A percentile compares a stretch with the other conserved stretches of the same genome.
Conservation (phyloP, 2,113 vertebrate species). For the Brachypteracias leptosomus region DNA sequence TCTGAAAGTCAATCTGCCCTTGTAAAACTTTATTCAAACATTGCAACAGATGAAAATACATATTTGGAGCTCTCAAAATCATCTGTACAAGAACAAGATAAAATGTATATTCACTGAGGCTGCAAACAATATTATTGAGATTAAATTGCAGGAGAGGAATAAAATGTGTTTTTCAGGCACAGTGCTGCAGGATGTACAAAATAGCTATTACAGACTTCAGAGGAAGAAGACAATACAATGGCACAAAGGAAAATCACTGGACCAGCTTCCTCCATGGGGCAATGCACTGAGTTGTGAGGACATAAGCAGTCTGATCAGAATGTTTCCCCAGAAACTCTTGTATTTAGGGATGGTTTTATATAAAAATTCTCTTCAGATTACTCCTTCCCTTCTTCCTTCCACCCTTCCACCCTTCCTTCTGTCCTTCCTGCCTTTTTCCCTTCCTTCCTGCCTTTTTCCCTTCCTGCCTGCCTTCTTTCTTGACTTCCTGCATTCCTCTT, state of each 20-base stretch:
- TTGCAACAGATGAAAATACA: neutral
- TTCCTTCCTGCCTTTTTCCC: accelerated
- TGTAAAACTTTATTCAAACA: slow-evolving; percentile 47
- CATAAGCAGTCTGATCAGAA: neutral
- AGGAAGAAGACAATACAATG: neutral
- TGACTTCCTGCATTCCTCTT: neutral
- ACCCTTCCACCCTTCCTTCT: accelerated
- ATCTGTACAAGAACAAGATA: neutral
- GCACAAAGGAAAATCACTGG: neutral
- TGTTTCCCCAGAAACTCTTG: neutral
- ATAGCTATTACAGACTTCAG: neutral
- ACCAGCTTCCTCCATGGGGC: neutral
- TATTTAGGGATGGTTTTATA: neutral
- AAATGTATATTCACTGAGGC: neutral
- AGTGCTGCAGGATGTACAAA: neutral
- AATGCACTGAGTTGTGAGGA: neutral
- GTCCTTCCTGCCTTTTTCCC: too few relatives aligned
- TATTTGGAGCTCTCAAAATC: neutral
- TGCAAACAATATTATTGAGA: slow-evolving; percentile 32
- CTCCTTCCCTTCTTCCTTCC: too few relatives aligned
- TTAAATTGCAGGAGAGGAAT: neutral
- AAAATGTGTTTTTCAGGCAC: neutral
- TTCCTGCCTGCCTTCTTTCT: neutral
- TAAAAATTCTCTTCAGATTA: neutral
- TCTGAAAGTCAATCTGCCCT: slow-evolving; percentile 54